Conservation (phyloP, 2,888 invertebrate species). For the Standfussiana lucernea region DNA sequence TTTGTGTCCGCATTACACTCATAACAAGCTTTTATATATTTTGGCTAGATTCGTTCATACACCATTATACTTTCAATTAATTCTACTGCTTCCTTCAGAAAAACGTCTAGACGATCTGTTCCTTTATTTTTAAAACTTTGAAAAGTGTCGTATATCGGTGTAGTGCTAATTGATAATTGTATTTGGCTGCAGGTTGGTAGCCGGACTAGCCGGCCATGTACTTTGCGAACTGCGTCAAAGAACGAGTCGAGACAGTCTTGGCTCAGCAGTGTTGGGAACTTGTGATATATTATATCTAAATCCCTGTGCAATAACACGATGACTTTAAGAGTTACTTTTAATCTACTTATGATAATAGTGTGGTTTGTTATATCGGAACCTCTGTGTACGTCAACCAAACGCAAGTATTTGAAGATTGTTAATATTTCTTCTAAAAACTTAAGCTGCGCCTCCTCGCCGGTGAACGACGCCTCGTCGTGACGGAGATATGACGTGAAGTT, state of each 20-base stretch:
- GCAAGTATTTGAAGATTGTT: constrained; percentile 35
- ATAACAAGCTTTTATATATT: not conserved
- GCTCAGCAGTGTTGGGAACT: constrained; percentile 34
- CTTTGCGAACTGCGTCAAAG: constrained; percentile 35
- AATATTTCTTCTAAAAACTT: constrained; percentile 37
- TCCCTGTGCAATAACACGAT: constrained; percentile 41
- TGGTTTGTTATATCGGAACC: constrained; percentile 9
- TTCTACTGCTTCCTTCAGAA: constrained; percentile 30
- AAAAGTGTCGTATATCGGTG: constrained; percentile 57
- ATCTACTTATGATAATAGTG: constrained; percentile 25
- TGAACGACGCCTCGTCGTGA: constrained; percentile 22
- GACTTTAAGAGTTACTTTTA: constrained; percentile 43
- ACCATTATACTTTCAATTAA: constrained; percentile 31
- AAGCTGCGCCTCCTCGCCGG: constrained; percentile 35
- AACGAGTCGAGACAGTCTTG: constrained; percentile 53
- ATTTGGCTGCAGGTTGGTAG: constrained; percentile 45
- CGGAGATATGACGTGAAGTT: constrained; percentile 40
- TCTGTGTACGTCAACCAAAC: constrained; percentile 12
- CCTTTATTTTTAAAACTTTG: constrained; percentile 17
- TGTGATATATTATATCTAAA: constrained; percentile 26
- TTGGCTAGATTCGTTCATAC: constrained; percentile 16
- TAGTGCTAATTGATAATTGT: constrained; percentile 13
- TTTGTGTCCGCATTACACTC: constrained; percentile 1
- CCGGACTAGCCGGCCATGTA: constrained; percentile 13
- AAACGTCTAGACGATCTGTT: constrained; percentile 33